Evolutionary conservation across 1,140 invertebrate genomes (phyloP), one percentile per base, ranked within the genome.

Genomic region (Drusus annulatus): DNA sequence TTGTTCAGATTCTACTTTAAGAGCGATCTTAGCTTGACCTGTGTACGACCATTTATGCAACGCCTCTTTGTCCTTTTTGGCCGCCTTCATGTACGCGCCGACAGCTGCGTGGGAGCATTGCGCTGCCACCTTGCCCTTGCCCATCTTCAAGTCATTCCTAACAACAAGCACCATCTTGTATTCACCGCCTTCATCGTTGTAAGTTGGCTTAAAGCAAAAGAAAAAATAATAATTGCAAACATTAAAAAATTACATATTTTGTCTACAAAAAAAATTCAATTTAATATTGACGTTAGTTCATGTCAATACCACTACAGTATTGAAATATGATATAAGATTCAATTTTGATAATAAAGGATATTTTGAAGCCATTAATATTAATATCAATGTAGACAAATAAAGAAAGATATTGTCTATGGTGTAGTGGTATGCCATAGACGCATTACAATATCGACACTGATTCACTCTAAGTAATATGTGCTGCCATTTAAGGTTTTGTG

Each of bases 61-160:
- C 28, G 93, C 85, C 45, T 91, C 89, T 6, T 93, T 93, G 81
- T 93, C 90, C 74, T 90, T 91, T 75, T 87, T 89, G 10, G 91
- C 88, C 17, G 93, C 91, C 83, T 94, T 93, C 81, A 94, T 92
- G 85, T 95, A 97, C 2, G 94, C 96, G 60, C 92, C 93, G 23
- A 95, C 93, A 7, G 97, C 95, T 68, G 96, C 97, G 90, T 98
- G 97, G 56, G 94, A 93, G 91, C 97, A 98, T 87, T 98, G 97
- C 3, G 97, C 96, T 36, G 95, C 97, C 60, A 96, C 93, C 91
- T 98, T 98, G 16, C 97, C 97, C 91, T 97, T 98, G 19, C 95
- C 93, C 97, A 99, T 98, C 87, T 96, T 95, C 0, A 99, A 89
- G 86, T 99, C 97, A 85, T 93, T 96, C 85, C 97, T 90, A 2